A percentile compares a stretch with the other conserved stretches of the same genome.
phyloP scores from a whole-genome alignment of 2,888 invertebrate genomes.

The Gortyna flavago region DNA sequence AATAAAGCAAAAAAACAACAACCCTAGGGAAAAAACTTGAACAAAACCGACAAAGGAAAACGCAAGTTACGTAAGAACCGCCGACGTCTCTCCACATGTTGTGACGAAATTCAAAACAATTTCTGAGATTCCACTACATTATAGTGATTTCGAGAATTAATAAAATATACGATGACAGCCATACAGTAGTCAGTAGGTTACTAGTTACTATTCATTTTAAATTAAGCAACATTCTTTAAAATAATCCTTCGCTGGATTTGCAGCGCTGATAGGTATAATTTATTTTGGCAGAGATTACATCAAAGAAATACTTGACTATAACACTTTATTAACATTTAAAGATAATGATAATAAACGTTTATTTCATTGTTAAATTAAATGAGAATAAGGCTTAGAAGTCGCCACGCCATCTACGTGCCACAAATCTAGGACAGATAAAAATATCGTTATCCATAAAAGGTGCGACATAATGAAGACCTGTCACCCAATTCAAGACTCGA shows the following conservation, averaged over 20 bases:
- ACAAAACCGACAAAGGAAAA: conserved; percentile 47
- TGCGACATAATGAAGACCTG: conserved; percentile 44
- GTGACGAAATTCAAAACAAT: conserved; percentile 69
- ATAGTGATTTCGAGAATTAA: conserved; percentile 61
- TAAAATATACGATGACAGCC: conserved; percentile 54
- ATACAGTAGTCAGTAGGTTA: conserved; percentile 48
- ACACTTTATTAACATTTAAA: conserved; percentile 38
- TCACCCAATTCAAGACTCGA: conserved; percentile 39
- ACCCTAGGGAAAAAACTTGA: conserved; percentile 30
- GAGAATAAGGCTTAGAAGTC: conserved; percentile 20
- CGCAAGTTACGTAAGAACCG: conserved; percentile 45
- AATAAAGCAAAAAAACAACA: conserved; percentile 32
- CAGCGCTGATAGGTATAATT: conserved; percentile 11
- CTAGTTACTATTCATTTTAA: conserved; percentile 30
- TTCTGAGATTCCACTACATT: conserved; percentile 64
- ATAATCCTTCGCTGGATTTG: conserved; percentile 34
- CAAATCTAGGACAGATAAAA: conserved; percentile 49
- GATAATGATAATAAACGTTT: conserved; percentile 22
- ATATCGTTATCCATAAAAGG: conserved; percentile 48
- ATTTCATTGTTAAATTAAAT: conserved; percentile 28
- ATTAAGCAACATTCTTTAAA: conserved; percentile 40
- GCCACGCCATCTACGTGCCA: conserved; percentile 32
- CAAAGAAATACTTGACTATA: conserved; percentile 27
- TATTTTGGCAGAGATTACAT: conserved; percentile 40
- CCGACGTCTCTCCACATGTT: conserved; percentile 60